A percentile compares a stretch with the other conserved stretches of the same genome.
These are phyloP conservation scores for Dreissena polymorpha DNA, from an alignment of 1,140 invertebrate genomes.

Conservation along the genomic window DNA sequence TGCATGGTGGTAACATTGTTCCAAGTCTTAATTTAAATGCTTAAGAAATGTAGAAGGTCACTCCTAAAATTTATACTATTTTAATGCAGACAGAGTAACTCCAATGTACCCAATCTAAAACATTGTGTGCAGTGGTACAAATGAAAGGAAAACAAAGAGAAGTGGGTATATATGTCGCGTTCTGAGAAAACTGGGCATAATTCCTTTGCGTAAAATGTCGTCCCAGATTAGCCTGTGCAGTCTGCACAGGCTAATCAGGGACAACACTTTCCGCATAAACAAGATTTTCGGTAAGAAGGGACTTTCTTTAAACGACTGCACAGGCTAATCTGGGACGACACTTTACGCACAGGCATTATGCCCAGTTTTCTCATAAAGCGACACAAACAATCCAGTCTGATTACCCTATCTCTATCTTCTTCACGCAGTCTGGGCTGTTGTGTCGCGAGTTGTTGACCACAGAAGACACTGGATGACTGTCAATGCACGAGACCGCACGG, in stretches of 20 bases:
- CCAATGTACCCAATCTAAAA: background rate
- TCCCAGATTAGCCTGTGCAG: too few relatives aligned
- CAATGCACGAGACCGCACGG: conserved; percentile 80
- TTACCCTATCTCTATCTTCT: conserved; percentile 79
- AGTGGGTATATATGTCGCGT: too few relatives aligned
- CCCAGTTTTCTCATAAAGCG: too few relatives aligned
- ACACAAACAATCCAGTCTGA: conserved; percentile 81
- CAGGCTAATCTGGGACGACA: too few relatives aligned
- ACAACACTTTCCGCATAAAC: too few relatives aligned
- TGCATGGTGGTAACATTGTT: too few relatives aligned
- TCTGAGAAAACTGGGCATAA: too few relatives aligned
- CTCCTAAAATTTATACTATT: background rate
- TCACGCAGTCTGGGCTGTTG: conserved; percentile 86
- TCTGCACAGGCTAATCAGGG: too few relatives aligned
- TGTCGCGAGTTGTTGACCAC: conserved; percentile 87
- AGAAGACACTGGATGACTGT: conserved; percentile 86
- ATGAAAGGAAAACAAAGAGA: background rate
- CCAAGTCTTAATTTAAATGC: background rate
- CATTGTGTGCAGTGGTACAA: background rate
- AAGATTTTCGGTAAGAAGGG: too few relatives aligned
- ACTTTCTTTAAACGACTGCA: too few relatives aligned
- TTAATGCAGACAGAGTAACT: background rate
- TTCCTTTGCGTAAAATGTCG: too few relatives aligned
- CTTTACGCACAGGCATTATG: too few relatives aligned
- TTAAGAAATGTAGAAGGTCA: background rate